phyloP scores from a whole-genome alignment of 30 jellyfish, hydroid and myxozoan species.

The Turritopsis dohrnii region DNA sequence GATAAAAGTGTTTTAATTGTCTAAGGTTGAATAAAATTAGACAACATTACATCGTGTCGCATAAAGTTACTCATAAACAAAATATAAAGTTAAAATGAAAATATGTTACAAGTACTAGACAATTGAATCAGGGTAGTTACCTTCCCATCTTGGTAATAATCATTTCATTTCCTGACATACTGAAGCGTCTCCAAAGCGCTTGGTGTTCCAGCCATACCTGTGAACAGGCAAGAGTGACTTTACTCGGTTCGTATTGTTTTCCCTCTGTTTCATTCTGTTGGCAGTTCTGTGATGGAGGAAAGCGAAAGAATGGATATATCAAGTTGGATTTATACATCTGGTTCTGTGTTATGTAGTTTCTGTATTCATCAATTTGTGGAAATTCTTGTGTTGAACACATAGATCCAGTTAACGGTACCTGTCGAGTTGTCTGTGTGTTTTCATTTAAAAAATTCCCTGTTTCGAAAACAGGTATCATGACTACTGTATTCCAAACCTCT shows the following conservation, averaged over 20 bases:
- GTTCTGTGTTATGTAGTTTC: background rate
- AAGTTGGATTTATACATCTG: background rate
- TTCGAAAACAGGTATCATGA: slow-evolving; percentile 3
- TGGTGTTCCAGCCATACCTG: slow-evolving; percentile 26
- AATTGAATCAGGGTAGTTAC: background rate
- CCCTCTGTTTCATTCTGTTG: background rate
- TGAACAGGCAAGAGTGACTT: slow-evolving; percentile 8
- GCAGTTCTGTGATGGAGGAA: background rate
- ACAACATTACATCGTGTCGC: too few relatives aligned
- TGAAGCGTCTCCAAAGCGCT: slow-evolving; percentile 27
- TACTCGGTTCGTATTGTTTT: background rate
- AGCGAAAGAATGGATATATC: background rate
- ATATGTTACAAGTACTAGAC: background rate
- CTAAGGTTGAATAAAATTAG: too few relatives aligned
- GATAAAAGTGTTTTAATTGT: too few relatives aligned
- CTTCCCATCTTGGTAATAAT: slow-evolving; percentile 37
- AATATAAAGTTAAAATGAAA: background rate
- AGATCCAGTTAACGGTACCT: background rate
- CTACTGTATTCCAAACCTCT: background rate
- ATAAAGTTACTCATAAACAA: too few relatives aligned
- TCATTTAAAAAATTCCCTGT: background rate
- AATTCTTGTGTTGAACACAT: background rate
- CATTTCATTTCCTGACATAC: slow-evolving; percentile 34
- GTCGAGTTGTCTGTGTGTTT: background rate
- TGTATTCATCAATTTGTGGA: background rate